A percentile compares a stretch with the other conserved stretches of the same genome.
phyloP scores from a whole-genome alignment of 2,113 vertebrate species.

The Apus apus region DNA sequence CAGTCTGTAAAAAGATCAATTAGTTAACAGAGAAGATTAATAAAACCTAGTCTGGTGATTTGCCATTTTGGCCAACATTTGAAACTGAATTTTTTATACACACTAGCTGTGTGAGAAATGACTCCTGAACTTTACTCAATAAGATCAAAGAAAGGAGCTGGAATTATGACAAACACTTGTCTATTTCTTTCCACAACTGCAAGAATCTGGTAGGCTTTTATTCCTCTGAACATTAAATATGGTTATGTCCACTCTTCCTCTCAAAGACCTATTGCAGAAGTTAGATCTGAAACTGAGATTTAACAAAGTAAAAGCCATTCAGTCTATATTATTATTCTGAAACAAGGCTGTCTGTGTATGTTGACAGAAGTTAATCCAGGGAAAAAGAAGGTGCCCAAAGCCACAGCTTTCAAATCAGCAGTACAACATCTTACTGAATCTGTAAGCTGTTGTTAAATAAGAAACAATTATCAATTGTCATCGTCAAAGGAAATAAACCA shows the following conservation, averaged over 20 bases:
- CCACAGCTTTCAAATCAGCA: neutral
- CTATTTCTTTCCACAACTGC: neutral
- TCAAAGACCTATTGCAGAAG: neutral
- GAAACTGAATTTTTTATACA: neutral
- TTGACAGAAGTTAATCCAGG: neutral
- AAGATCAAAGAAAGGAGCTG: neutral
- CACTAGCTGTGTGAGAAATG: neutral
- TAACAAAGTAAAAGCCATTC: neutral
- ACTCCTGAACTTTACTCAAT: neutral
- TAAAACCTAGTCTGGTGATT: neutral
- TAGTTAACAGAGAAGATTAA: neutral
- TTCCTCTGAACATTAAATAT: neutral
- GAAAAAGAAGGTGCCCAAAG: neutral
- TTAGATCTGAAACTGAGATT: neutral
- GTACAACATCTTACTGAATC: neutral
- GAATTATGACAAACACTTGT: neutral
- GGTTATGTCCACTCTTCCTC: neutral
- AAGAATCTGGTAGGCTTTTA: neutral
- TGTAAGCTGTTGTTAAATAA: neutral
- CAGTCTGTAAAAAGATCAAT: neutral
- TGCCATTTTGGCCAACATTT: neutral
- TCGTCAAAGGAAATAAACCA: neutral
- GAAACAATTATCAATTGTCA: neutral
- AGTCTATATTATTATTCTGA: neutral
- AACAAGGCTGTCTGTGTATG: neutral